Percentiles rank a stretch among this genome's conserved stretches.
These are phyloP conservation scores for Phorcus lineatus DNA, from an alignment of 2,888 invertebrate genomes.

Conservation along the genomic window DNA sequence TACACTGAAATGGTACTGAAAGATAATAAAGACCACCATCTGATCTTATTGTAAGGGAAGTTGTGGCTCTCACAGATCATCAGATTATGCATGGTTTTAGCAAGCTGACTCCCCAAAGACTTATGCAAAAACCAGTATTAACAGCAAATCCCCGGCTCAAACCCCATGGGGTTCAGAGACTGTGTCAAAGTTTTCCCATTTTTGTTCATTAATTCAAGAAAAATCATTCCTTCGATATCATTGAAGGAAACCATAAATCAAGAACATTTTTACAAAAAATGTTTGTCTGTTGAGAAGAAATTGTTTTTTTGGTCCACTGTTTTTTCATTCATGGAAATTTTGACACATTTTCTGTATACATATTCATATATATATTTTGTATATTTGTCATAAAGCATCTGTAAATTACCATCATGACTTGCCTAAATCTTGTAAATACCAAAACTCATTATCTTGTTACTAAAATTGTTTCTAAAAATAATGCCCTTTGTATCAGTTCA, in stretches of 20 bases:
- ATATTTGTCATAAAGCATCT: constrained; percentile 1
- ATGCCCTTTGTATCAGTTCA: no score
- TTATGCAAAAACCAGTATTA: constrained; percentile 22
- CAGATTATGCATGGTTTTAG: constrained; percentile 5
- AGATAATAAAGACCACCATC: no score
- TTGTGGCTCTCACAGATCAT: neutral
- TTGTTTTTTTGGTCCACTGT: no score
- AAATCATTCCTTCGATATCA: no score
- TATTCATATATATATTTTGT: constrained; percentile 19
- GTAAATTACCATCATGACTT: constrained; percentile 17
- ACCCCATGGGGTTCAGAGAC: neutral
- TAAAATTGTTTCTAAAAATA: neutral
- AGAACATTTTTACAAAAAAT: no score
- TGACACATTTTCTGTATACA: neutral
- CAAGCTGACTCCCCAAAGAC: constrained; percentile 18
- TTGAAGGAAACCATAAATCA: no score
- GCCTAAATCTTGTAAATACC: constrained; percentile 12
- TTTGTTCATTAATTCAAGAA: no score
- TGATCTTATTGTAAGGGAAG: no score
- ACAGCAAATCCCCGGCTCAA: constrained; percentile 14
- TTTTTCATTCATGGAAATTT: no score
- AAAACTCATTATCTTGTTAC: neutral
- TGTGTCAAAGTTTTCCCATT: neutral
- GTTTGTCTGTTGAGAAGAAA: no score
- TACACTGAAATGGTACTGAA: no score